Evolutionary conservation across 2,113 vertebrate species (phyloP).

Genomic region (Aphyosemion australe): DNA sequence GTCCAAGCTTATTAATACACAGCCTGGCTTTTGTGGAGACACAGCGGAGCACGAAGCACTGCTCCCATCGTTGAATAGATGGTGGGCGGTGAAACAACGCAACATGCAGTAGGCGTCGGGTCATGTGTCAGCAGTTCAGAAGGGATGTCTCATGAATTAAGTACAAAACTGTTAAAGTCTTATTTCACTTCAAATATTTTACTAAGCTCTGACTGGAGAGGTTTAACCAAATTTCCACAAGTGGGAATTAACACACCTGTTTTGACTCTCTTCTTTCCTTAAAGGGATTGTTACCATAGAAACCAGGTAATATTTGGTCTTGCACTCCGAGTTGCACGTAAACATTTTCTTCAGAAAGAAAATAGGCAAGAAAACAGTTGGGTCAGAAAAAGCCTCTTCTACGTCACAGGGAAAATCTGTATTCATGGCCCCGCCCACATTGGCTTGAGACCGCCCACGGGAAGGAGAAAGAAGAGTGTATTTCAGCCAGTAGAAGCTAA

Average conservation of each 20-base stretch:
- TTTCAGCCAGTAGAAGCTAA: too few relatives aligned
- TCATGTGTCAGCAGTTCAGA: not conserved
- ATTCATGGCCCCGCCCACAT: too few relatives aligned
- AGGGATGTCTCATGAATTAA: not conserved
- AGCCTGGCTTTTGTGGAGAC: constrained; percentile 6
- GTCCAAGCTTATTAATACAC: constrained; percentile 43
- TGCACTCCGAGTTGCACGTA: too few relatives aligned
- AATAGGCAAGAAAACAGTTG: too few relatives aligned
- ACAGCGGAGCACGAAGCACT: constrained; percentile 18
- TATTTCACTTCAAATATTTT: not conserved
- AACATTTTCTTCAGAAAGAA: too few relatives aligned
- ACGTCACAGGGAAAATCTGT: too few relatives aligned
- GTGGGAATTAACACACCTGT: not conserved
- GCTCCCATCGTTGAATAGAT: not conserved
- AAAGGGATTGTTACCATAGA: too few relatives aligned
- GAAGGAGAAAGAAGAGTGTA: too few relatives aligned
- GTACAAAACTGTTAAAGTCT: not conserved
- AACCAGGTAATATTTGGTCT: too few relatives aligned
- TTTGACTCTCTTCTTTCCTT: too few relatives aligned
- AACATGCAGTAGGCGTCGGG: not conserved
- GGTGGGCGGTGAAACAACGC: constrained; percentile 3
- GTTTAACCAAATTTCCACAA: not conserved
- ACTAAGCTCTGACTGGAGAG: not conserved
- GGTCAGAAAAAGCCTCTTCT: too few relatives aligned
- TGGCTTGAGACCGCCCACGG: too few relatives aligned